These are phyloP conservation scores for Protonemura montana DNA, from an alignment of 2,888 invertebrate genomes.

Conservation along the genomic window DNA sequence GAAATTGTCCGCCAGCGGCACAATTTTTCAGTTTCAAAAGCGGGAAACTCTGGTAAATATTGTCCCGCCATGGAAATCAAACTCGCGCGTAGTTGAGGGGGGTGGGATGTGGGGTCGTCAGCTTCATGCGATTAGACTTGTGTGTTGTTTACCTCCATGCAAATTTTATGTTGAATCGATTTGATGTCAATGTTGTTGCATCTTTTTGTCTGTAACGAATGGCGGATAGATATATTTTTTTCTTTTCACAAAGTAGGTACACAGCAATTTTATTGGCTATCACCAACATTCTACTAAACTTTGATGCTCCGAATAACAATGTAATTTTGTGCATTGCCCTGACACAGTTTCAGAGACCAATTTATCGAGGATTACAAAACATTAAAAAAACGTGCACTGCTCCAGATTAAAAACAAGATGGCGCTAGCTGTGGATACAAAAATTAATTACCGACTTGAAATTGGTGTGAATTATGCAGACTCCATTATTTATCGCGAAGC, in stretches of 20 bases:
- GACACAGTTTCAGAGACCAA: no score
- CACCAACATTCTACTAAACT: not conserved
- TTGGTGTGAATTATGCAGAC: no score
- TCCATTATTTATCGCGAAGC: no score
- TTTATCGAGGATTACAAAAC: no score
- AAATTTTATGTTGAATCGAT: not conserved
- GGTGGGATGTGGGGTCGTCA: no score
- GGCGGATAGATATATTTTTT: not conserved
- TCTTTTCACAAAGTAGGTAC: not conserved
- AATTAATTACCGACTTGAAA: no score
- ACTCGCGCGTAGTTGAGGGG: not conserved
- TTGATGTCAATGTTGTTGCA: not conserved
- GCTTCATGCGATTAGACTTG: not conserved
- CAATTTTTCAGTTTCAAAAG: not conserved
- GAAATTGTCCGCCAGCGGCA: not conserved
- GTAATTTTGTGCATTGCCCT: no score
- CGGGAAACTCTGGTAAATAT: not conserved
- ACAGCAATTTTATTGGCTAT: not conserved
- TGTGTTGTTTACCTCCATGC: not conserved
- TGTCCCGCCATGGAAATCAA: not conserved
- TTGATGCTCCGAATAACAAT: not conserved
- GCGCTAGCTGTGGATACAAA: no score
- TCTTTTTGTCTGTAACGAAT: not conserved
- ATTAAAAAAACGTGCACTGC: no score
- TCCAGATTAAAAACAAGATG: no score